These are phyloP conservation scores for Oreochromis tanganicae DNA, from an alignment of 2,113 vertebrate species.

Conservation along the genomic window DNA sequence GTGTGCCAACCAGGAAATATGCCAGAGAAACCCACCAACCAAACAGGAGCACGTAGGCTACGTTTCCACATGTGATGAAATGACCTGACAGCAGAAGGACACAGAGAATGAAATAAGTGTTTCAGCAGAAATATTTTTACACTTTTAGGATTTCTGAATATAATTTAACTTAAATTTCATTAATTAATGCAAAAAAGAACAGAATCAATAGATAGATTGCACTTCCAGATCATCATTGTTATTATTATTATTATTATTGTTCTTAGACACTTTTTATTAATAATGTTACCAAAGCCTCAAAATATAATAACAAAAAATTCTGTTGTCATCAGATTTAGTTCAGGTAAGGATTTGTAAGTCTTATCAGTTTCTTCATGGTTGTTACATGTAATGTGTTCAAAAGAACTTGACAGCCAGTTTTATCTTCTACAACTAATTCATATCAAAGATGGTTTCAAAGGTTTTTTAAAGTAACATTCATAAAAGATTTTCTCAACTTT, in stretches of 20 bases:
- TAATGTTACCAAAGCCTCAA: not conserved
- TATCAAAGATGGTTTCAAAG: not conserved
- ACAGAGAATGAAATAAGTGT: not conserved
- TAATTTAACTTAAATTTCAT: not conserved
- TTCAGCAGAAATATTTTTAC: not conserved
- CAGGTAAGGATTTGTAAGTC: not conserved
- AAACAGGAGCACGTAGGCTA: conserved; percentile 79
- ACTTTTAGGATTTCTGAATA: not conserved
- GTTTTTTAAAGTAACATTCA: not conserved
- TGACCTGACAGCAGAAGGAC: conserved; percentile 61
- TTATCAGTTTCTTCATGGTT: not conserved
- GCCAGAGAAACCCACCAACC: conserved; percentile 84
- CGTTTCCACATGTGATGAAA: conserved; percentile 74
- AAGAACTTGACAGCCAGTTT: not conserved
- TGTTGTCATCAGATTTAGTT: not conserved
- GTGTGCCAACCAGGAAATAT: conserved; percentile 67
- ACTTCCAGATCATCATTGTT: not conserved
- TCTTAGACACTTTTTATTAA: not conserved
- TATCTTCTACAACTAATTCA: not conserved
- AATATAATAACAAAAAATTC: not conserved
- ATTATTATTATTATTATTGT: not conserved
- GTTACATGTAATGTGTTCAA: not conserved
- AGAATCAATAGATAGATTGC: not conserved
- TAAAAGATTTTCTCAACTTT: not conserved
- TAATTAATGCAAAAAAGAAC: not conserved